Conservation (phyloP, 1,140 invertebrate genomes). For the Pseudomyrmex sp. region DNA sequence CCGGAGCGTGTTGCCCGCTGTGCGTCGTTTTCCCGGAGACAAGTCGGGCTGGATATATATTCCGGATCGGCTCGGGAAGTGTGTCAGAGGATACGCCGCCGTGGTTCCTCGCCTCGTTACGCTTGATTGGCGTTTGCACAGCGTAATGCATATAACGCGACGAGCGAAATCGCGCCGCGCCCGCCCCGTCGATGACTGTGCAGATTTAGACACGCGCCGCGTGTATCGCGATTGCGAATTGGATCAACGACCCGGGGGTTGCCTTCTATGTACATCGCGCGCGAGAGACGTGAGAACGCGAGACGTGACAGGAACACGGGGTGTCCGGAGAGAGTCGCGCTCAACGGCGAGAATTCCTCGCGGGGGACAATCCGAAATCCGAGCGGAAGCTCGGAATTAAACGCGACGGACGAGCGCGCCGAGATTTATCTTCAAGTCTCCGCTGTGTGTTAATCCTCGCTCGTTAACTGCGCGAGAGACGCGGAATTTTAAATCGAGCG, state of each 20-base stretch:
- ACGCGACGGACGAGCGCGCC: background rate
- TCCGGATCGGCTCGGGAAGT: slow-evolving; percentile 31
- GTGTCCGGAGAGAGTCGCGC: slow-evolving; percentile 8
- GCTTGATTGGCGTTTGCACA: slow-evolving; percentile 54
- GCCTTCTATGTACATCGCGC: slow-evolving; percentile 9
- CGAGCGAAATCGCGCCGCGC: slow-evolving; percentile 15
- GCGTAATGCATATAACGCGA: slow-evolving; percentile 36
- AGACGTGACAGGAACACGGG: slow-evolving; percentile 51
- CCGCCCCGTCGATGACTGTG: slow-evolving; percentile 32
- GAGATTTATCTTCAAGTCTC: slow-evolving; percentile 39
- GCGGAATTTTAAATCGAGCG: slow-evolving; percentile 38
- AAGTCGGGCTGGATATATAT: slow-evolving; percentile 27
- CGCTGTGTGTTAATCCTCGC: slow-evolving; percentile 29
- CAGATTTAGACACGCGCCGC: slow-evolving; percentile 53
- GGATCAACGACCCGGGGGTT: slow-evolving; percentile 36
- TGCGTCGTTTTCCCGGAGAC: too few relatives aligned
- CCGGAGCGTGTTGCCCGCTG: background rate
- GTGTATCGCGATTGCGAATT: slow-evolving; percentile 48
- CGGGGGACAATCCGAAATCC: slow-evolving; percentile 13
- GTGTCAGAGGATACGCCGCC: slow-evolving; percentile 29
- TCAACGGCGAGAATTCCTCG: slow-evolving; percentile 1
- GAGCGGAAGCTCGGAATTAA: slow-evolving; percentile 53
- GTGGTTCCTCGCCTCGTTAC: slow-evolving; percentile 46
- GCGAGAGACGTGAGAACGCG: slow-evolving; percentile 40
- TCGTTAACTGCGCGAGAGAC: slow-evolving; percentile 7